phyloP scores from a whole-genome alignment of 2,113 vertebrate genomes.

The Oncorhynchus clarkii region DNA sequence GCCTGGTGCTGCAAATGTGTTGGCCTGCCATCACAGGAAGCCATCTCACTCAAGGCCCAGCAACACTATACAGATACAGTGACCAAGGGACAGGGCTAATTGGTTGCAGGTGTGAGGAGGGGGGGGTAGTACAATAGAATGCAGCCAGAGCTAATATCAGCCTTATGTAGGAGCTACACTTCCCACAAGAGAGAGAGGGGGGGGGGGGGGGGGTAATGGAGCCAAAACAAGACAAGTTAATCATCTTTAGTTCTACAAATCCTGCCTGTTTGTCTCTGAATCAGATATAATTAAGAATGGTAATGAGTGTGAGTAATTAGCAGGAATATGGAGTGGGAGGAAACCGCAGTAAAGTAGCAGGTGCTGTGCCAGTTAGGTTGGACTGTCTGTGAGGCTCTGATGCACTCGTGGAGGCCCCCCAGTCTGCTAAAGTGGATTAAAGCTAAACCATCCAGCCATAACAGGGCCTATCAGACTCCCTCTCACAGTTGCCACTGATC shows the following conservation, averaged over 20 bases:
- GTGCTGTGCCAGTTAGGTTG: slow-evolving; percentile 49
- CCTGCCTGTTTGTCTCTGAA: slow-evolving; percentile 43
- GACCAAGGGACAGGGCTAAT: slow-evolving; percentile 39
- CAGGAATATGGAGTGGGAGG: slow-evolving; percentile 41
- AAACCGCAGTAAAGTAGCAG: slow-evolving; percentile 53
- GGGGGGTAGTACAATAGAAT: not conserved
- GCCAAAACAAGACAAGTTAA: slow-evolving; percentile 32
- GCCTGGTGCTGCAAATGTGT: slow-evolving; percentile 30
- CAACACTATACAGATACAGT: slow-evolving; percentile 16
- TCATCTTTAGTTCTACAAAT: slow-evolving; percentile 60
- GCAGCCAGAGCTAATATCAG: slow-evolving; percentile 34
- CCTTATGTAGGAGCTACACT: slow-evolving; percentile 33
- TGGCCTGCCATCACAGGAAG: slow-evolving; percentile 25
- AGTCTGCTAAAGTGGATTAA: slow-evolving; percentile 59
- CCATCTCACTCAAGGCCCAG: slow-evolving; percentile 16
- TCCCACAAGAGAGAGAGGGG: slow-evolving; percentile 43
- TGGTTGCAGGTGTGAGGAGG: slow-evolving; percentile 40
- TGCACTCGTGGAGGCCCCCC: slow-evolving; percentile 30
- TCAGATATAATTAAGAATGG: slow-evolving; percentile 61
- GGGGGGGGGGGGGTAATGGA: slow-evolving; percentile 28
- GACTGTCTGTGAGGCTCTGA: slow-evolving; percentile 43
- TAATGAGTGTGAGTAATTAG: slow-evolving; percentile 62
- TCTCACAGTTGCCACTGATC: not conserved
- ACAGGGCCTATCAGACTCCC: slow-evolving; percentile 44
- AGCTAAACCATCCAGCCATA: slow-evolving; percentile 51